phyloP scores from a whole-genome alignment of 2,113 vertebrate species.

The Triplophysa rosa region DNA sequence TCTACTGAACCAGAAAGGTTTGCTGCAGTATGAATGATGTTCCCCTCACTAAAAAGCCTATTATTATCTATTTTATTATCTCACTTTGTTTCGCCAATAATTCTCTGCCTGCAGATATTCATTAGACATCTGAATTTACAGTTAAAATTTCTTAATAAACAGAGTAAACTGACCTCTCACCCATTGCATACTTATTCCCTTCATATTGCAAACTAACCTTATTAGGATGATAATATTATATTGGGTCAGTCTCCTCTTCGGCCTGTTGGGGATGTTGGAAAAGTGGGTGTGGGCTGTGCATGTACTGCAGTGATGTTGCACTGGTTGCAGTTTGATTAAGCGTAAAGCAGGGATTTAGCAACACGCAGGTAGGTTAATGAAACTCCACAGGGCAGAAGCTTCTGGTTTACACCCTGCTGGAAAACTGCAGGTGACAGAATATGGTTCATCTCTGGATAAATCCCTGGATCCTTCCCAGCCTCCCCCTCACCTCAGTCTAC shows the following conservation, averaged over 20 bases:
- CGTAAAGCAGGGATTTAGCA: constrained; percentile 73
- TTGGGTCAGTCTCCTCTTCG: background rate
- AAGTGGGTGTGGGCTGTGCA: background rate
- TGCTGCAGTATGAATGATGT: background rate
- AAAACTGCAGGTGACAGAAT: constrained; percentile 77
- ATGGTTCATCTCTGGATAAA: constrained; percentile 63
- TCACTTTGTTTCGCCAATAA: too few relatives aligned
- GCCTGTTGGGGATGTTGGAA: background rate
- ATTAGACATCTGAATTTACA: too few relatives aligned
- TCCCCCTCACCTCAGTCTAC: constrained; percentile 40
- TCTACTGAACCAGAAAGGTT: background rate
- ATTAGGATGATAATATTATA: background rate
- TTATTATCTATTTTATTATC: too few relatives aligned
- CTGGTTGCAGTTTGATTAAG: constrained; percentile 74
- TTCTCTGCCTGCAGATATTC: too few relatives aligned
- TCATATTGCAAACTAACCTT: background rate
- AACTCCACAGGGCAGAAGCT: constrained; percentile 74
- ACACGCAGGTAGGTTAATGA: constrained; percentile 82
- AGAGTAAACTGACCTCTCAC: background rate
- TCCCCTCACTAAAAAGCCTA: background rate
- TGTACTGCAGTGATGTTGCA: constrained; percentile 27
- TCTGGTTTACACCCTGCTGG: constrained; percentile 65
- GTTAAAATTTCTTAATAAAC: background rate
- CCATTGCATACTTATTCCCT: background rate
- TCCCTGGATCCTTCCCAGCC: background rate